Evolutionary conservation across 2,888 invertebrate genomes (phyloP).

Genomic region (Sarcophaga variegata): DNA sequence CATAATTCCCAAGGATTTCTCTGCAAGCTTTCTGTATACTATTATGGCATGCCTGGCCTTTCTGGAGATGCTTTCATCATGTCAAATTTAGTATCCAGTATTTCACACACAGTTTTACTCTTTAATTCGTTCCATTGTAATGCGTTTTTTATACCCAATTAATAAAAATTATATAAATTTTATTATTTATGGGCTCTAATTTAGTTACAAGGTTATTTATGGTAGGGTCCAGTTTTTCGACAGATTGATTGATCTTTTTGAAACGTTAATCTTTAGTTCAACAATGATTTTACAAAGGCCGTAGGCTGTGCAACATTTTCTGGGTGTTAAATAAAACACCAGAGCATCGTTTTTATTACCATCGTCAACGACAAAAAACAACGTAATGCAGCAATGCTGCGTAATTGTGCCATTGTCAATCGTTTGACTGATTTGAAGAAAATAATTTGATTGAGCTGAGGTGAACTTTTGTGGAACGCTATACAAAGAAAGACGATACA

Average conservation of each 20-base stretch:
- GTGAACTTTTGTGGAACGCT: background rate
- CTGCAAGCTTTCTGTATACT: no score
- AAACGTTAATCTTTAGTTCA: background rate
- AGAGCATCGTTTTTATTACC: background rate
- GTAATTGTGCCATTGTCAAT: background rate
- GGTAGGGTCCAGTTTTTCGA: background rate
- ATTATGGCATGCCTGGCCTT: no score
- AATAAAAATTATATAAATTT: no score
- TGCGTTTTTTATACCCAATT: no score
- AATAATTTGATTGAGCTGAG: background rate
- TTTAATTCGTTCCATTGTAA: no score
- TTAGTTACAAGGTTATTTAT: background rate
- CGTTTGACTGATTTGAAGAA: background rate
- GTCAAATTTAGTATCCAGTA: no score
- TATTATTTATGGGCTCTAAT: background rate
- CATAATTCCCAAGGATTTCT: no score
- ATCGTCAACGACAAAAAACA: background rate
- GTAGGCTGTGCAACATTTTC: background rate
- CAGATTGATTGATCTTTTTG: conserved; percentile 8
- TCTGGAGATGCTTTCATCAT: no score
- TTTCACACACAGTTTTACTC: no score
- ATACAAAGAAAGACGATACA: no score
- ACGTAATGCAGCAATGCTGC: background rate
- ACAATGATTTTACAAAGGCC: background rate
- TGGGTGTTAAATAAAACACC: background rate